Conservation (phyloP, 2,113 vertebrate genomes). For the Sigmodon hispidus region DNA sequence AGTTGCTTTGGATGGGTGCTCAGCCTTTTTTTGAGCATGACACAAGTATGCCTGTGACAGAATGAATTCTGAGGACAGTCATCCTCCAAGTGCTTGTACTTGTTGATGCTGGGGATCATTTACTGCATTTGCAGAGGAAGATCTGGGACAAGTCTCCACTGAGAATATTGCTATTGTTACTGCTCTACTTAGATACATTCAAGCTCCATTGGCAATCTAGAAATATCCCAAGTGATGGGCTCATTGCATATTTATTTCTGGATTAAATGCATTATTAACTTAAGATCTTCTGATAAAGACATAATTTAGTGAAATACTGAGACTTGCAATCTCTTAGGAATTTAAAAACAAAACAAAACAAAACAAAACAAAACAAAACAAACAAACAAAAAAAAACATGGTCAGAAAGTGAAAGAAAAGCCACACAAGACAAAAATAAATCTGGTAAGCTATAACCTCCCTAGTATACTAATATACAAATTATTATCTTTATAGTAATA, state of each 20-base stretch:
- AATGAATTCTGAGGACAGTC: not conserved
- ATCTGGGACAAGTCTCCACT: conserved; percentile 52
- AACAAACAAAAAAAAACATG: no score
- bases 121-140: conserved; percentile 19
- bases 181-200: not conserved
- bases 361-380: no score
- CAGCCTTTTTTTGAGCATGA: not conserved
- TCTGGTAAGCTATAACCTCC: not conserved
- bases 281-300: not conserved
- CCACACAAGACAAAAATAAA: not conserved
- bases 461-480: not conserved
- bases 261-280: not conserved
- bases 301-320: not conserved
- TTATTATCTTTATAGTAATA: not conserved
- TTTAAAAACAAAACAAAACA: no score
- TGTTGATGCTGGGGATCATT: not conserved
- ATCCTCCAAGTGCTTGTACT: not conserved
- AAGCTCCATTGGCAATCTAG: not conserved
- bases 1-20: not conserved
- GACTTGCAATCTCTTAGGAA: not conserved
- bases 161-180: not conserved
- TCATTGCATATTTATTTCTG: not conserved
- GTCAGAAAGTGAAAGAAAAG: not conserved
- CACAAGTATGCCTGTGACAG: not conserved
- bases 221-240: not conserved